Evolutionary conservation across 2,888 invertebrate genomes (phyloP), one percentile per base, ranked within the genome.

Genomic region (Perizoma flavofasciatum): DNA sequence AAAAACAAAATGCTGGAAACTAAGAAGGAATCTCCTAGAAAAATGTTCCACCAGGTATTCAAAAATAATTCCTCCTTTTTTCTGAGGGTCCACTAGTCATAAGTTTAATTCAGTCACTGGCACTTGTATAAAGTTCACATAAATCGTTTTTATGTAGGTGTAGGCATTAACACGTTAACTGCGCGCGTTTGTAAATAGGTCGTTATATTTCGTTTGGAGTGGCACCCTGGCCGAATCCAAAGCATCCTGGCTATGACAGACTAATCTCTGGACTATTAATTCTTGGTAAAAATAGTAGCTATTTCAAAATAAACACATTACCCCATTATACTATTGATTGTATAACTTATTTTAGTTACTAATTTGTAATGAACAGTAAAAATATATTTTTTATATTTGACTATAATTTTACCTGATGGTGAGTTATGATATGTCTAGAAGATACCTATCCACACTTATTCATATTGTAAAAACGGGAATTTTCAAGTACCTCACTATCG

Each of bases 141-240:
- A 63, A 59, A 63, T 62, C 53, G 49, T 67, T 65, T 66, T 68
- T 65, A 65, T 69, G 65, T 64, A 65, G 63, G 63, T 68, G 63
- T 61, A 62, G 63, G 66, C 65, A 65, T 69, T 69, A 67, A 69
- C 66, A 70, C 71, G 73, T 73, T 75, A 74, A 75, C 70, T 75
- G 73, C 71, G 72, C 69, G 71, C 61, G 71, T 69, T 70, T 72
- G 83, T 81, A 85, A 83, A 85, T 82, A 82, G 81, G 78, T 81
- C 78, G 85, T 86, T 85, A 86, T 80, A 76, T 75, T 78, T 72
- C 70, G 76, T 73, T 74, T 81, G 74, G 81, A 86, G 86, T 81
- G 85, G 84, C 76, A 70, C 74, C 79, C 73, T 76, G 80, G 75
- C 72, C 72, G 77, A 79, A 80, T 79, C 82, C 86, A 81, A 82